phyloP scores from a whole-genome alignment of 2,113 vertebrate genomes.

The Eonycteris spelaea region DNA sequence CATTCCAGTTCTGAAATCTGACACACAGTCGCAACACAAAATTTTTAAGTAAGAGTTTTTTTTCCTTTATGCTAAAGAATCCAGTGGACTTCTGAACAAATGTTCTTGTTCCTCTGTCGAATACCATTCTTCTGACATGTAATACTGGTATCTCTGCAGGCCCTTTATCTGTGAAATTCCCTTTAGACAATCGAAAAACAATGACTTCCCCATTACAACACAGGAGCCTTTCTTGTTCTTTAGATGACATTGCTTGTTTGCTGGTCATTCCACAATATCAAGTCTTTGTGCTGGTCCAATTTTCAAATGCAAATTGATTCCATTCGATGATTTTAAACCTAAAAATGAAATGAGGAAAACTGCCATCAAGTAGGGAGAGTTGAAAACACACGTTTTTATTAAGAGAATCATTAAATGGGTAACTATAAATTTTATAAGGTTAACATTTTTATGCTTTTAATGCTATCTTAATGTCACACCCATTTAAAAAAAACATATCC shows the following conservation, averaged over 20 bases:
- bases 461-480: not conserved
- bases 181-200: slow-evolving; percentile 81
- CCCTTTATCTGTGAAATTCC: slow-evolving; percentile 23
- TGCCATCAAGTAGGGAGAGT: not conserved
- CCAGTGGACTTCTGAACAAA: slow-evolving; percentile 84
- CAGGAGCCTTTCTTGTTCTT: slow-evolving; percentile 76
- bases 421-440: not conserved
- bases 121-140: slow-evolving; percentile 81
- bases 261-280: slow-evolving; percentile 9
- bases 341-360: slow-evolving; percentile 51
- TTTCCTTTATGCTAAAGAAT: slow-evolving; percentile 70
- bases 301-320: slow-evolving; percentile 2
- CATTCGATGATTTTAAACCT: slow-evolving; percentile 57
- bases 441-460: not conserved
- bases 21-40: slow-evolving; percentile 80
- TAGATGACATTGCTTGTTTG: slow-evolving; percentile 63
- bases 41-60: slow-evolving; percentile 78
- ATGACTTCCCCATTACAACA: slow-evolving; percentile 87
- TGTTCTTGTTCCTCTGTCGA: slow-evolving; percentile 75
- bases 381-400: slow-evolving; percentile 1
- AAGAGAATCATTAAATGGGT: not conserved
- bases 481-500: not conserved
- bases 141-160: slow-evolving; percentile 67
- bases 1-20: slow-evolving; percentile 82
- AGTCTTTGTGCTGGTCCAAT: not conserved